phyloP scores from a whole-genome alignment of 2,888 invertebrate species.

The Xanthorhoe spadicearia region DNA sequence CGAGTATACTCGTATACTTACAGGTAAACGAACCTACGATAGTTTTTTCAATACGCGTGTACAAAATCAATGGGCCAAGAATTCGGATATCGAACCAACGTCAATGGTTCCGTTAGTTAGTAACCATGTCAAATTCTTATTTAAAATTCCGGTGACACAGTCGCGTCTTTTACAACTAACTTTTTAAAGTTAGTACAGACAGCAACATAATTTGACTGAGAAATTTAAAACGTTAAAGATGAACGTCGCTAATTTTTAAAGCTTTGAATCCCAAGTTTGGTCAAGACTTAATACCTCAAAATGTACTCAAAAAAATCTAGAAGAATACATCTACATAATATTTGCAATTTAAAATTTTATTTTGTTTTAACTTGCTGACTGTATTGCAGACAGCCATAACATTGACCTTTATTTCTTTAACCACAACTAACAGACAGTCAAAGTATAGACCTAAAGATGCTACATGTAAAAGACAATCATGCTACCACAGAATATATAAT shows the following conservation, averaged over 20 bases:
- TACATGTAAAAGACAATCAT: neutral
- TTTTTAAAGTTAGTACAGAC: conserved; percentile 11
- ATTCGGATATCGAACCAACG: conserved; percentile 32
- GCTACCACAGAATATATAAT: neutral
- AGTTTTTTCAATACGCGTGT: too few species aligned
- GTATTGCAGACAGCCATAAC: conserved; percentile 4
- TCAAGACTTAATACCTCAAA: too few species aligned
- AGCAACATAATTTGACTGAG: too few species aligned
- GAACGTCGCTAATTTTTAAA: too few species aligned
- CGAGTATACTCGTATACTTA: too few species aligned
- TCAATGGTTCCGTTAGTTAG: conserved; percentile 39
- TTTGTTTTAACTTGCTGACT: neutral
- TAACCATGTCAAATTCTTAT: conserved; percentile 39
- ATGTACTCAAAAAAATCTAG: neutral
- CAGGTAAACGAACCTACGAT: too few species aligned
- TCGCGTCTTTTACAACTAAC: conserved; percentile 17
- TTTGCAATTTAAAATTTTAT: neutral
- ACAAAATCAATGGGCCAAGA: conserved; percentile 33
- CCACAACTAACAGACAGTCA: conserved; percentile 4
- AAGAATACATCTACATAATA: neutral
- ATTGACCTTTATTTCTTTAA: conserved; percentile 22
- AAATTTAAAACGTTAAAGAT: too few species aligned
- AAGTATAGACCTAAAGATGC: neutral
- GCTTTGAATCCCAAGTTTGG: too few species aligned
- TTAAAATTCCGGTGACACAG: conserved; percentile 42